Evolutionary conservation across 2,888 invertebrate genomes (phyloP).

Genomic region (Flexamia atlantica): DNA sequence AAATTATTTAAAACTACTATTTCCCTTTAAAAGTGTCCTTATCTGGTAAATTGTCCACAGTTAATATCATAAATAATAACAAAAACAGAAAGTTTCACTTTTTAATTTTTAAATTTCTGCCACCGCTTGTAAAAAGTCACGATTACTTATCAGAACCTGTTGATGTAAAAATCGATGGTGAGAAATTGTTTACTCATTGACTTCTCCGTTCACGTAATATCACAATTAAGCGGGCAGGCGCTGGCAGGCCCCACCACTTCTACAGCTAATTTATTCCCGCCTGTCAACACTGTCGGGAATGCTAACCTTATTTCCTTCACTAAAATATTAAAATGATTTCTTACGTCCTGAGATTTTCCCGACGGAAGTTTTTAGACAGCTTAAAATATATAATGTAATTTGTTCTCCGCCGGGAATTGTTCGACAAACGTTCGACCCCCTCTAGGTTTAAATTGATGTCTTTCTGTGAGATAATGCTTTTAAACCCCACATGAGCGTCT

Average conservation of each 20-base stretch:
- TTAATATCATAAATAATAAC: too few species aligned
- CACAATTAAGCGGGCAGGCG: conserved; percentile 17
- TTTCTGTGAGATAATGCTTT: conserved; percentile 50
- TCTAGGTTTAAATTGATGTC: conserved; percentile 31
- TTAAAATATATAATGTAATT: conserved; percentile 56
- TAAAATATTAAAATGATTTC: conserved; percentile 66
- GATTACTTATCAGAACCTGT: conserved; percentile 1
- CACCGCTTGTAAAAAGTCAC: background rate
- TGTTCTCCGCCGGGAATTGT: conserved; percentile 44
- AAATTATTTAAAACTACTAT: too few species aligned
- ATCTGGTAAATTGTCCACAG: too few species aligned
- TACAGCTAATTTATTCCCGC: conserved; percentile 61
- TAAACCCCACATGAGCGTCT: conserved; percentile 50
- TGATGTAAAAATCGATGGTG: conserved; percentile 34
- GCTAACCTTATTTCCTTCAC: conserved; percentile 62
- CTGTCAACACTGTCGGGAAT: conserved; percentile 64
- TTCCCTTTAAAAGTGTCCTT: too few species aligned
- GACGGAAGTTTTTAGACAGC: conserved; percentile 48
- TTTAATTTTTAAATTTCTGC: too few species aligned
- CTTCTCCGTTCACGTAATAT: conserved; percentile 37
- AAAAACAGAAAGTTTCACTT: too few species aligned
- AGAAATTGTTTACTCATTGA: conserved; percentile 43
- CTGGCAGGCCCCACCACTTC: background rate
- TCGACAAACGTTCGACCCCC: conserved; percentile 50
- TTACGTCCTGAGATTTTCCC: conserved; percentile 56